Percentiles rank a stretch among this genome's conserved stretches.
phyloP scores from a whole-genome alignment of 2,797 vertebrate genomes.

The Acrocephalus scirpaceus region DNA sequence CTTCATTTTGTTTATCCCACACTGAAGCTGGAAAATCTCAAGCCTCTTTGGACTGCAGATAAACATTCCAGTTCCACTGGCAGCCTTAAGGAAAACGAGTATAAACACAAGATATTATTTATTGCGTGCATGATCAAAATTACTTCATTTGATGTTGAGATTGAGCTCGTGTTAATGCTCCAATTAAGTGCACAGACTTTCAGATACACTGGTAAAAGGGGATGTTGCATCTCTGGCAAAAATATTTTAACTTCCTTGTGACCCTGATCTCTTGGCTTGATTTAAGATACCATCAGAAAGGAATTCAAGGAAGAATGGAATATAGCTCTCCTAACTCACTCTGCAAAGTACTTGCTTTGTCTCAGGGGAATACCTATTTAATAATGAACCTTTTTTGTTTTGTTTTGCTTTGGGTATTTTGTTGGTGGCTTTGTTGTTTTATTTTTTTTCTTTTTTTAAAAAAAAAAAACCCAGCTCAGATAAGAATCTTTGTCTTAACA shows the following conservation, averaged over 20 bases:
- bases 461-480: not conserved
- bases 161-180: not conserved
- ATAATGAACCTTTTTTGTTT: not conserved
- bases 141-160: not conserved
- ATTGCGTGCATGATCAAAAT: not conserved
- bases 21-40: conserved; percentile 35
- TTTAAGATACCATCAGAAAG: not conserved
- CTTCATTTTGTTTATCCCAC: not conserved
- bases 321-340: not conserved
- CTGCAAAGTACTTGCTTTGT: not conserved
- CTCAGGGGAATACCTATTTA: not conserved
- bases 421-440: no score
- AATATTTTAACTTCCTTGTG: not conserved
- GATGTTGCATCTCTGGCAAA: not conserved
- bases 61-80: not conserved
- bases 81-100: not conserved
- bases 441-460: no score
- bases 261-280: not conserved
- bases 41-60: not conserved
- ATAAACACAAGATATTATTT: not conserved
- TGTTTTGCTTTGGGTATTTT: not conserved
- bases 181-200: not conserved
- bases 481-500: not conserved
- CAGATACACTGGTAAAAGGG: not conserved
- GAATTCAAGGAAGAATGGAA: not conserved